Percentiles rank a stretch among this genome's conserved stretches.
Evolutionary conservation across 1,140 invertebrate genomes (phyloP).

Genomic region (Apolygus lucorum): DNA sequence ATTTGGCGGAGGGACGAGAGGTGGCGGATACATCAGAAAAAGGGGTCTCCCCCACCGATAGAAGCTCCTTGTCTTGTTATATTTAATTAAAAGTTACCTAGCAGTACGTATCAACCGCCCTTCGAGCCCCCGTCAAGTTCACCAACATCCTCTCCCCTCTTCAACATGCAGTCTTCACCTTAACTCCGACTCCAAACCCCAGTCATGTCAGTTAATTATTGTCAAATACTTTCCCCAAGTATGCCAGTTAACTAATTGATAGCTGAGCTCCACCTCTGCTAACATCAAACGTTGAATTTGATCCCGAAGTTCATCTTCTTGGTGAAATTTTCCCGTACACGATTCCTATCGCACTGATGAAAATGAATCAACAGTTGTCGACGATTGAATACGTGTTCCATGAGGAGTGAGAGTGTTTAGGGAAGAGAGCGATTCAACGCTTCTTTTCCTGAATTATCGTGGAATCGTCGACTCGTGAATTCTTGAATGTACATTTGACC

Average conservation of each 20-base stretch:
- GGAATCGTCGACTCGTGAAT: too few relatives aligned
- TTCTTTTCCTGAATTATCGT: too few relatives aligned
- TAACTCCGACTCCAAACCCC: background rate
- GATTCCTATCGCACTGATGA: too few relatives aligned
- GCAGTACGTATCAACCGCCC: background rate
- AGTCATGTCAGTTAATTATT: background rate
- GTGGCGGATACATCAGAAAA: background rate
- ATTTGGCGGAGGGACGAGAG: background rate
- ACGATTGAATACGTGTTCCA: too few relatives aligned
- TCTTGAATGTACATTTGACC: too few relatives aligned
- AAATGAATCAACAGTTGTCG: too few relatives aligned
- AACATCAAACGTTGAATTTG: background rate
- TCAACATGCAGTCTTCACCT: background rate
- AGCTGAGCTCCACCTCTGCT: background rate
- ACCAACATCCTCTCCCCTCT: too few relatives aligned
- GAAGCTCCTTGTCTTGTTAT: background rate
- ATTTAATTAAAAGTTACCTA: background rate
- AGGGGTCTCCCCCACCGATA: too few relatives aligned
- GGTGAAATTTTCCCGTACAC: too few relatives aligned
- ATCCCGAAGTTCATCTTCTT: too few relatives aligned
- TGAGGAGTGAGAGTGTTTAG: too few relatives aligned
- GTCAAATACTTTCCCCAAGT: background rate
- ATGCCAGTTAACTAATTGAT: background rate
- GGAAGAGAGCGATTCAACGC: too few relatives aligned
- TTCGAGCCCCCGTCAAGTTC: background rate